Evolutionary conservation across 1,140 invertebrate genomes (phyloP), one percentile per base, ranked within the genome.

Genomic region (Lepidurus packardi): DNA sequence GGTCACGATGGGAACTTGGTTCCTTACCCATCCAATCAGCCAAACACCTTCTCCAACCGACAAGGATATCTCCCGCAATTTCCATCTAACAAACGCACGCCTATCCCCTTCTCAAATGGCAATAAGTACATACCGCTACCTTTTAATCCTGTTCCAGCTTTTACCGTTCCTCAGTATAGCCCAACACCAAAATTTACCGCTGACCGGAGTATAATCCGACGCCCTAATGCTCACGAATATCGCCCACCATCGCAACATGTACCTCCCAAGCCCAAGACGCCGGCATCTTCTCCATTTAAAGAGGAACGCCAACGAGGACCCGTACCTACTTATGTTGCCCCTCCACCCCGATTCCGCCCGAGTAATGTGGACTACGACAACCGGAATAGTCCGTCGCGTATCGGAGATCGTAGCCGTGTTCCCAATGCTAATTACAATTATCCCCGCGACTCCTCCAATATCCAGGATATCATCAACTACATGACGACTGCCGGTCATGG

Each of bases 381-480:
- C 73, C 65, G 16, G 47, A 75, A 25, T 43, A n/a, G 34, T 11
- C n/a, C 6, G 13, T 41, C 77, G 77, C 16, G n/a, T n/a, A 75
- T 41, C 43, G 73, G 24, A 21, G 34, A 25, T 77, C 43, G 43
- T 43, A 43, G 43, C 24, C 47, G 75, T n/a, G 24, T 13, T 47
- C 43, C 75, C 9, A 42, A 77, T 25, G 34, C 34, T 44, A 42
- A 21, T 10, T 74, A 78, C 47, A 24, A 73, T 9, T 74, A 74
- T 24, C 44, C 73, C 4, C 24, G 78, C 24, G 73, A 78, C 34
- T 42, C 78, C 16, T 47, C 75, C 73, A 78, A 74, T 10, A 78
- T 78, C 21, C 78, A 78, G 43, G 78, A 78, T 13, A 78, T 78
- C 43, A 78, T 78, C 16, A 45, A 41, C 65, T 77, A 77, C 78